These are phyloP conservation scores for Craterocephalus amniculus DNA, from an alignment of 2,797 vertebrate genomes.

Conservation along the genomic window DNA sequence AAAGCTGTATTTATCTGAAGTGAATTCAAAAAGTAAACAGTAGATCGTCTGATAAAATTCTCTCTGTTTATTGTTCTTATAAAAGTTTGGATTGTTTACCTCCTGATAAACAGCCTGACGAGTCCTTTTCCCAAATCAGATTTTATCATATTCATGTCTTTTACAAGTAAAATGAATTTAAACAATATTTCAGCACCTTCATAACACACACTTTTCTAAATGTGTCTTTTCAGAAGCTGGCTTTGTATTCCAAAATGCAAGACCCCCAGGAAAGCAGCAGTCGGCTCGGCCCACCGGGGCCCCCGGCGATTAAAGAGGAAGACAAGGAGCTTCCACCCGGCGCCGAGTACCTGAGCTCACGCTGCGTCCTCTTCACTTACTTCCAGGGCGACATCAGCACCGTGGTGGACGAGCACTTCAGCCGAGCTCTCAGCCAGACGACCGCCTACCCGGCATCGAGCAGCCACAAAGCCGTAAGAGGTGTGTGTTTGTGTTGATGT, in stretches of 20 bases:
- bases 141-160: no score
- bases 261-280: constrained; percentile 88
- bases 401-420: constrained; percentile 98
- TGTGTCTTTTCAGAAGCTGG: constrained; percentile 86
- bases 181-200: neutral
- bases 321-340: constrained; percentile 95
- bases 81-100: no score
- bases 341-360: constrained; percentile 94
- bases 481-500: constrained; percentile 19
- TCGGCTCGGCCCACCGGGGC: constrained; percentile 83
- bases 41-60: no score
- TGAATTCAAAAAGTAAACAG: neutral
- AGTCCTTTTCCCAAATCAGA: neutral
- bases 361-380: constrained; percentile 97
- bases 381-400: constrained; percentile 98
- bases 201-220: neutral
- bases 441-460: constrained; percentile 81
- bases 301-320: constrained; percentile 94
- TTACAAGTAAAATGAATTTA: neutral
- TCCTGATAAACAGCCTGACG: neutral
- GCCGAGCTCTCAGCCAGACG: constrained; percentile 94
- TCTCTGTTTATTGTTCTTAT: no score
- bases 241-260: constrained; percentile 98
- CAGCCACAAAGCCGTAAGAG: constrained; percentile 85
- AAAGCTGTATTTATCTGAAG: neutral